These are phyloP conservation scores for Melangyna quadrimaculata DNA, from an alignment of 2,888 invertebrate genomes.

Conservation along the genomic window DNA sequence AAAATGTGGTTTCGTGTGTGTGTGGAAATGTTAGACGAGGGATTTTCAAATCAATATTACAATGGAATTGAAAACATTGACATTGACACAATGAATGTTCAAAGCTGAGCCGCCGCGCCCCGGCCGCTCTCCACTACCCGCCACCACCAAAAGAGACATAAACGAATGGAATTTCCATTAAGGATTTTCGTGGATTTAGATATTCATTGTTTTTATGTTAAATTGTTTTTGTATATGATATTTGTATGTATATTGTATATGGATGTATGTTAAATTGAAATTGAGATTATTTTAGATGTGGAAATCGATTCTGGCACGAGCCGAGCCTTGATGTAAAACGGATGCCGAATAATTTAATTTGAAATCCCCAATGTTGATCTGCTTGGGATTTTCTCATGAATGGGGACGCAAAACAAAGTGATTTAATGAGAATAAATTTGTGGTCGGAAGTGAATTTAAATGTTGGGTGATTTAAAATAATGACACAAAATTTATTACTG, in stretches of 20 bases:
- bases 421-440: background rate
- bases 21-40: background rate
- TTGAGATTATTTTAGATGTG: background rate
- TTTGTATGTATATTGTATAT: background rate
- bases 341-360: conserved; percentile 10
- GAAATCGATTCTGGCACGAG: background rate
- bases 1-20: background rate
- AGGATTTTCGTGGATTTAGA: background rate
- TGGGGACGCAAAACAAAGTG: conserved; percentile 2
- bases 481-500: too few species aligned
- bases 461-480: background rate
- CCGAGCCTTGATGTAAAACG: background rate
- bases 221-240: background rate
- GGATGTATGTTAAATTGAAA: background rate
- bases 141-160: too few species aligned
- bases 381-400: background rate
- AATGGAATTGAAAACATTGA: background rate
- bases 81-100: conserved; percentile 12
- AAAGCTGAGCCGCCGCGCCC: too few species aligned
- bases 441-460: background rate
- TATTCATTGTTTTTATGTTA: background rate
- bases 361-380: conserved; percentile 2
- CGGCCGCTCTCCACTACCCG: too few species aligned
- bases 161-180: background rate
- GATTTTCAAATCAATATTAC: background rate